Percentiles rank a stretch among this genome's conserved stretches.
These are phyloP conservation scores for Epinotia demarniana DNA, from an alignment of 2,888 invertebrate species.

Conservation along the genomic window DNA sequence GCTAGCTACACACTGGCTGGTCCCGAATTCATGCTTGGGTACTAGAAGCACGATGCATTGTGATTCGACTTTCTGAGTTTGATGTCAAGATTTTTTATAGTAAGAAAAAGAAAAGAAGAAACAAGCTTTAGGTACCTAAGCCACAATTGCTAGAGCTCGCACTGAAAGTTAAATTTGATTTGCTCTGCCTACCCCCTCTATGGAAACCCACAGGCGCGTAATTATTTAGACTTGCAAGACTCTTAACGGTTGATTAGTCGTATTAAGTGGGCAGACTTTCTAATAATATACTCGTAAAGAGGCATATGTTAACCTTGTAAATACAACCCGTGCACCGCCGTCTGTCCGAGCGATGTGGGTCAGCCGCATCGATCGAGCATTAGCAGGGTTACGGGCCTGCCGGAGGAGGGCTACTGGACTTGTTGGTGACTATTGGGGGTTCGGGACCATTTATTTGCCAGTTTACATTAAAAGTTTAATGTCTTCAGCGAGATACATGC, in stretches of 20 bases:
- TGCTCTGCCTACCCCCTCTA: too few species aligned
- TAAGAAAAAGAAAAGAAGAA: too few species aligned
- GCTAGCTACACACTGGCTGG: neutral
- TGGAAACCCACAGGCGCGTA: too few species aligned
- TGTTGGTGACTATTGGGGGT: neutral
- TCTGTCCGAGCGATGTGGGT: conserved; percentile 1
- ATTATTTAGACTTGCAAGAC: too few species aligned
- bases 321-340: neutral
- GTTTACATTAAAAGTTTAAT: neutral
- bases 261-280: too few species aligned
- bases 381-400: conserved; percentile 1
- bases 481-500: neutral
- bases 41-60: neutral
- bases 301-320: neutral
- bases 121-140: too few species aligned
- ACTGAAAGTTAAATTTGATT: too few species aligned
- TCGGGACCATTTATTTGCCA: neutral
- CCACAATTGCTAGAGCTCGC: too few species aligned
- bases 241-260: too few species aligned
- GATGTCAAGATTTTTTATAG: too few species aligned
- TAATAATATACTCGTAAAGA: neutral
- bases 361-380: neutral
- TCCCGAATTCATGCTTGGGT: neutral
- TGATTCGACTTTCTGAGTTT: too few species aligned
- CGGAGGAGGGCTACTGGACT: neutral